These are phyloP conservation scores for Loripinus fragilis DNA, from an alignment of 2,888 invertebrate species.

Conservation along the genomic window DNA sequence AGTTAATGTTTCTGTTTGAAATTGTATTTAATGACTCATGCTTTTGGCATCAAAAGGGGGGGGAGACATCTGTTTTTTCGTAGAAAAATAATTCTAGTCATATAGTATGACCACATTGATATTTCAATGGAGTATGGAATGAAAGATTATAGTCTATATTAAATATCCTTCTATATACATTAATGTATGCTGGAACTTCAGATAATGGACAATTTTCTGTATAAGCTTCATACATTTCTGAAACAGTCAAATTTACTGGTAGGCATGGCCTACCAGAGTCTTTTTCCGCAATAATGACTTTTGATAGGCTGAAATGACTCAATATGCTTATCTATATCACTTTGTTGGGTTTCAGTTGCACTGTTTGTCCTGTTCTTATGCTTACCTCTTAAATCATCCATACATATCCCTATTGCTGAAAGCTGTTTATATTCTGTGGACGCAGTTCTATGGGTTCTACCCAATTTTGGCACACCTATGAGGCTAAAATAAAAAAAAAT, in stretches of 20 bases:
- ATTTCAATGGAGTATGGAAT: neutral
- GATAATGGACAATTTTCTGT: neutral
- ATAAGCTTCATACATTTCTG: neutral
- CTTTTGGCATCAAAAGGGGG: too few species aligned
- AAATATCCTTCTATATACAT: neutral
- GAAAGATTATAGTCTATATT: neutral
- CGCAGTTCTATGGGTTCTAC: neutral
- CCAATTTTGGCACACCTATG: constrained; percentile 15
- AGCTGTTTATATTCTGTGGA: neutral
- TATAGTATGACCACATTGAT: neutral
- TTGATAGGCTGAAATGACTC: neutral
- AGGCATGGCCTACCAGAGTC: neutral
- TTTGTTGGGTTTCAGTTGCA: neutral
- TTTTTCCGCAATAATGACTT: neutral
- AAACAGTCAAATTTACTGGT: neutral
- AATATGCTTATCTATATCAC: neutral
- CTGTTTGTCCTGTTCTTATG: neutral
- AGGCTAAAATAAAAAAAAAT: neutral
- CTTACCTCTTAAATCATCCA: neutral
- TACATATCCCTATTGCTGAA: neutral
- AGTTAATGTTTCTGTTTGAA: too few species aligned
- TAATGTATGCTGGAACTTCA: neutral
- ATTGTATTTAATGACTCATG: too few species aligned
- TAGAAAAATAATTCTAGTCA: too few species aligned
- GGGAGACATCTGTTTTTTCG: too few species aligned